Conservation (phyloP, 2,888 invertebrate genomes). For the Tetragonula carbonaria region DNA sequence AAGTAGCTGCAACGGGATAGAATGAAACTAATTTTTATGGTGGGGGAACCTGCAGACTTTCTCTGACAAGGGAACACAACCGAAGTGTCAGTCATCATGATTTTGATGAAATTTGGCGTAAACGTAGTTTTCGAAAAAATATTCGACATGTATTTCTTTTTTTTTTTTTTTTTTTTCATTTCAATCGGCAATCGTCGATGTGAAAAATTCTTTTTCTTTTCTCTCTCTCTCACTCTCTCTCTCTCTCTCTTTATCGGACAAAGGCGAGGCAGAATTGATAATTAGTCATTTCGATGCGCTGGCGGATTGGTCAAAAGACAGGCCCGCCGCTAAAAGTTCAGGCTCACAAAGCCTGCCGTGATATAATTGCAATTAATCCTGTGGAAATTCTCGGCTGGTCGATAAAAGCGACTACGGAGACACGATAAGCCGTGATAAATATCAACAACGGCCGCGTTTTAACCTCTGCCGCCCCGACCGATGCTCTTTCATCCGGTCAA, state of each 20-base stretch:
- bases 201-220: not conserved
- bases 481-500: conserved; percentile 30
- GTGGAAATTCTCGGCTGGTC: conserved; percentile 11
- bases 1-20: too few relatives aligned
- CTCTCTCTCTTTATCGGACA: not conserved
- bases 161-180: too few relatives aligned
- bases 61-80: too few relatives aligned
- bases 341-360: not conserved
- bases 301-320: not conserved
- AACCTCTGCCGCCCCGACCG: conserved; percentile 4
- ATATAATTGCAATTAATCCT: conserved; percentile 50
- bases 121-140: too few relatives aligned
- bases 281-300: not conserved
- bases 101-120: too few relatives aligned
- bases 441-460: conserved; percentile 52
- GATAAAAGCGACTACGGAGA: conserved; percentile 40
- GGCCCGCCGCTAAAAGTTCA: not conserved
- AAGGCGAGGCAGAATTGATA: not conserved
- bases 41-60: too few relatives aligned
- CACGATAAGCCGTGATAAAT: conserved; percentile 38
- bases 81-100: too few relatives aligned
- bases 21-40: too few relatives aligned
- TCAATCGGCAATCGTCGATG: too few relatives aligned
- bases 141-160: too few relatives aligned
- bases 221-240: not conserved